Conservation (phyloP, 2,113 vertebrate species). For the Peromyscus maniculatus region DNA sequence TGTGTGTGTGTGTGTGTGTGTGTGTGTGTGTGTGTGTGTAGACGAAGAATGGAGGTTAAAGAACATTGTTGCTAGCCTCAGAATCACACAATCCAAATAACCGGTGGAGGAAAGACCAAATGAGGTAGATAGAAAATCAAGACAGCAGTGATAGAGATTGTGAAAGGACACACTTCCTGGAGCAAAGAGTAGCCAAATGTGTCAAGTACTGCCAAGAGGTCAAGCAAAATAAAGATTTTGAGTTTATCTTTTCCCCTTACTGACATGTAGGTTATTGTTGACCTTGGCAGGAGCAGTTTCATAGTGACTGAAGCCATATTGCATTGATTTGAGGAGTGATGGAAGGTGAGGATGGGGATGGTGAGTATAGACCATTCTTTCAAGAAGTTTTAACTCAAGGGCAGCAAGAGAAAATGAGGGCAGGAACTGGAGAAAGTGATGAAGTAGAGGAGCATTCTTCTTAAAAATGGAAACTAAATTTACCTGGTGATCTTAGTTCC, state of each 20-base stretch:
- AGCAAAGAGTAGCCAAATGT: neutral
- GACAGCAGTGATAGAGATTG: neutral
- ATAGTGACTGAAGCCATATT: constrained; percentile 81
- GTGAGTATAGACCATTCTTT: constrained; percentile 76
- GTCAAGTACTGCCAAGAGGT: constrained; percentile 46
- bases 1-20: neutral
- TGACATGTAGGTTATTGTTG: constrained; percentile 80
- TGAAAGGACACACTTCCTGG: neutral
- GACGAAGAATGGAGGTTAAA: constrained; percentile 11
- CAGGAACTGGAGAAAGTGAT: constrained; percentile 33
- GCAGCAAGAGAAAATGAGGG: constrained; percentile 57
- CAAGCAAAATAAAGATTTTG: constrained; percentile 44
- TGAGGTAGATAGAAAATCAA: neutral
- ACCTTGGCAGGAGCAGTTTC: constrained; percentile 81
- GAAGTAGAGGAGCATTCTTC: neutral
- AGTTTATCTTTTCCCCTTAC: constrained; percentile 63
- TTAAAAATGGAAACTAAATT: neutral
- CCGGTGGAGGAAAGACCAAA: neutral
- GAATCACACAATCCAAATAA: neutral
- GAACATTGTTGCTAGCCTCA: neutral
- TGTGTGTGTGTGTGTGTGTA: neutral
- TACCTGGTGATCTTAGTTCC: neutral
- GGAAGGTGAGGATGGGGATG: constrained; percentile 81
- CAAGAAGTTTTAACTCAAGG: constrained; percentile 64
- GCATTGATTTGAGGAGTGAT: constrained; percentile 81